Percentiles rank a stretch among this genome's conserved stretches.
phyloP scores from a whole-genome alignment of 2,888 invertebrate genomes.

The Byasa hedistus region DNA sequence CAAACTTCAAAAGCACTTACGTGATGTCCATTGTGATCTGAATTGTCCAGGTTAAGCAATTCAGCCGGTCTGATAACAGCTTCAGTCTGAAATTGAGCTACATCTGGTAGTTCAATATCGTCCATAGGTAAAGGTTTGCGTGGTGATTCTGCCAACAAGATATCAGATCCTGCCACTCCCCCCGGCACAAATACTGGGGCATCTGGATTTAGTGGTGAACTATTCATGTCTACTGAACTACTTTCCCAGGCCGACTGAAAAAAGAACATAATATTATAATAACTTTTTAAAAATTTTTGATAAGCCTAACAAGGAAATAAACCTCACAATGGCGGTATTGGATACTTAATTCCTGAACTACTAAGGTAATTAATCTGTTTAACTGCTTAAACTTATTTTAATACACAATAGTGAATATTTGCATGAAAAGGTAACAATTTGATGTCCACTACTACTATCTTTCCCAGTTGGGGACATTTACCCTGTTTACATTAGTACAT shows the following conservation, averaged over 20 bases:
- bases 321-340: too few species aligned
- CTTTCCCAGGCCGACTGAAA: slow-evolving; percentile 75
- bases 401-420: too few species aligned
- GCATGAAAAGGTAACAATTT: too few species aligned
- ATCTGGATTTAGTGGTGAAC: slow-evolving; percentile 90
- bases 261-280: not conserved
- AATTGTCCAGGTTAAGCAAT: slow-evolving; percentile 71
- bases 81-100: slow-evolving; percentile 83
- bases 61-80: slow-evolving; percentile 83
- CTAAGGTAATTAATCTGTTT: too few species aligned
- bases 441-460: too few species aligned
- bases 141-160: slow-evolving; percentile 85
- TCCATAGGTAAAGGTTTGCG: slow-evolving; percentile 83
- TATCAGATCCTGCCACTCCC: slow-evolving; percentile 69
- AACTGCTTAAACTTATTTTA: too few species aligned
- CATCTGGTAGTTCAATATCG: slow-evolving; percentile 81
- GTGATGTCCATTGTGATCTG: slow-evolving; percentile 80
- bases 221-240: slow-evolving; percentile 83
- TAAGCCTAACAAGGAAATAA: too few species aligned
- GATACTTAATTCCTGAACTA: too few species aligned
- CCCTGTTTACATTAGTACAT: too few species aligned
- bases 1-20: slow-evolving; percentile 47
- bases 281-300: too few species aligned
- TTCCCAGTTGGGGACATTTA: too few species aligned
- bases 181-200: slow-evolving; percentile 92